Evolutionary conservation across 2,797 vertebrate genomes (phyloP).

Genomic region (Schizothorax lantsangensis): DNA sequence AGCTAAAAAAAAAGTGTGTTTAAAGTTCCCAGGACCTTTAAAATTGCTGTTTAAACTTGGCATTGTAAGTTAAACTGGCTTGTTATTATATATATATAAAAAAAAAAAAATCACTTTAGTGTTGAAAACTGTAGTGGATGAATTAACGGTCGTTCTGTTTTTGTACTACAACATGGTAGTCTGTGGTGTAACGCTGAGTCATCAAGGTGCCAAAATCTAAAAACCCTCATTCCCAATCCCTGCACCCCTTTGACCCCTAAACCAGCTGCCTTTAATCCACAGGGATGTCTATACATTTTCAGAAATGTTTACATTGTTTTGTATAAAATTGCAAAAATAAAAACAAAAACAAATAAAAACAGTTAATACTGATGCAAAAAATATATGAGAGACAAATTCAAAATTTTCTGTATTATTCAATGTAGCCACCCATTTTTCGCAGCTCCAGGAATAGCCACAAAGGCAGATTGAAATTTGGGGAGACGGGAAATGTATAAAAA

Average conservation of each 20-base stretch:
- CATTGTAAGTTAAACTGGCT: conserved; percentile 81
- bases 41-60: conserved; percentile 86
- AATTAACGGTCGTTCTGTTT: conserved; percentile 63
- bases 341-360: conserved; percentile 65
- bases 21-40: conserved; percentile 87
- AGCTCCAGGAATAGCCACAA: conserved; percentile 85
- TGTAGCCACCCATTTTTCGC: conserved; percentile 77
- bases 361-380: conserved; percentile 93
- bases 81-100: conserved; percentile 70
- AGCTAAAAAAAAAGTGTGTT: conserved; percentile 77
- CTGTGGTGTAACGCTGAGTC: conserved; percentile 79
- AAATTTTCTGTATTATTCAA: conserved; percentile 66
- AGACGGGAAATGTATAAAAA: conserved; percentile 60
- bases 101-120: conserved; percentile 78
- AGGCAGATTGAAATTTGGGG: conserved; percentile 84
- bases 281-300: conserved; percentile 84
- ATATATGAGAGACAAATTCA: conserved; percentile 79
- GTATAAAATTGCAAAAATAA: conserved; percentile 86
- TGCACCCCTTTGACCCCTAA: conserved; percentile 81
- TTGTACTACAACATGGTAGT: conserved; percentile 43
- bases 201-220: conserved; percentile 72
- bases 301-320: conserved; percentile 82
- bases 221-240: conserved; percentile 68
- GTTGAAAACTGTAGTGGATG: conserved; percentile 87
- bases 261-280: conserved; percentile 84